Evolutionary conservation across 2,797 vertebrate species (phyloP), one percentile per base, ranked within the genome.

Genomic region (Percopsis omiscomaycus): DNA sequence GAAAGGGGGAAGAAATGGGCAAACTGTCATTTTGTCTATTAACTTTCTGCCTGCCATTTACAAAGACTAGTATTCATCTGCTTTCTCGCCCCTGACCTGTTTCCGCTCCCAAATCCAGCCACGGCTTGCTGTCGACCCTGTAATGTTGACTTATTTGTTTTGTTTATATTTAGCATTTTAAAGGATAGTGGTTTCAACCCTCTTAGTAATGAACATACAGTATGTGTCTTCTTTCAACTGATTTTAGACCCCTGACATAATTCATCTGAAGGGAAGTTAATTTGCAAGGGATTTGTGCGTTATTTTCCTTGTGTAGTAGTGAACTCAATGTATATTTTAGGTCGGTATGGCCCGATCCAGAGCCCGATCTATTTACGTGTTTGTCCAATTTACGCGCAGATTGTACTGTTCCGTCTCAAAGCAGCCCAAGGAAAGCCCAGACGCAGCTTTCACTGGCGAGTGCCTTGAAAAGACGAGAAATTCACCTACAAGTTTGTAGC

Each of bases 61-160:
- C 91, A 93, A 92, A 92, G 90, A 68, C 73, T 56, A 63, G 88
- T 79, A 94, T 94, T 94, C 92, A 93, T 89, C 72, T 54, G 54
- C 30, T 82, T 73, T 71, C 84, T 84, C 72, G 75, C 86, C 74
- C 61, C 86, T 87, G 82, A 91, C 86, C 89, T 73, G 82, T 81
- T 86, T 86, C 85, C 75, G 71, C 78, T 88, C 84, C 83, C 74
- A 77, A 86, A 82, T 82, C 84, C 83, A 87, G 80, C 73, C 78
- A 57, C 59, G 62, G 79, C 60, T 83, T 5, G 60, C 66, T 66
- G 62, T 74, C 77, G 64, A 75, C 69, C 72, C 78, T 67, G 68
- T 65, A 28, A 32, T 84, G 77, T 81, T 83, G 79, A 83, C 84
- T 83, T 88, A 78, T 92, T 91, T 88, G 80, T 82, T 83, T 78